A percentile compares a stretch with the other conserved stretches of the same genome.
Conservation (phyloP, 2,888 invertebrate genomes). For the Oscheius sp. region DNA sequence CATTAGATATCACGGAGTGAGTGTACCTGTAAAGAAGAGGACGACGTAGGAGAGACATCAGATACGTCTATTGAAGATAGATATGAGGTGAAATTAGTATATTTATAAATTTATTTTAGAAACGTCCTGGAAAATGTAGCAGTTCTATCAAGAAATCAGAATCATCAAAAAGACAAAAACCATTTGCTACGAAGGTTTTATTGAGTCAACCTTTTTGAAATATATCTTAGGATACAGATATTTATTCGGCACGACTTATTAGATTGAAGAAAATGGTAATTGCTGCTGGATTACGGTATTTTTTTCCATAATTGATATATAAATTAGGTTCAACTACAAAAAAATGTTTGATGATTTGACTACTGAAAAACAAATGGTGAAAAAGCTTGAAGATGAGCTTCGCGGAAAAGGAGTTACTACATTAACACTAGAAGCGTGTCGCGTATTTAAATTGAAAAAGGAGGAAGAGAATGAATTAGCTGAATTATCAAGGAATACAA, state of each 20-base stretch:
- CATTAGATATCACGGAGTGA: not conserved
- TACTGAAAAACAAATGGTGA: slow-evolving; percentile 18
- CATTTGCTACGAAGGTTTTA: too few relatives aligned
- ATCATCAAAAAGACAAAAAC: too few relatives aligned
- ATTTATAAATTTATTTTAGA: too few relatives aligned
- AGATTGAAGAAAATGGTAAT: slow-evolving; percentile 29
- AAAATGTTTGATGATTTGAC: slow-evolving; percentile 11
- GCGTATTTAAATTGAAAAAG: slow-evolving; percentile 11
- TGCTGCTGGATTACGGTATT: slow-evolving; percentile 15
- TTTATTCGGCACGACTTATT: slow-evolving; percentile 5
- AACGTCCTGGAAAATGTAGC: too few relatives aligned
- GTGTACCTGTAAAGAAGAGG: not conserved
- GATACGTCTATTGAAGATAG: slow-evolving; percentile 21
- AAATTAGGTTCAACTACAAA: slow-evolving; percentile 28
- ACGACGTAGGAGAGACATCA: slow-evolving; percentile 5
- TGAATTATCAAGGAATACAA: slow-evolving; percentile 15
- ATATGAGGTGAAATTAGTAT: too few relatives aligned
- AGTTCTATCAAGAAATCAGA: too few relatives aligned
- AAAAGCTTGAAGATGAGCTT: slow-evolving; percentile 19
- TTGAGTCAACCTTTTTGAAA: too few relatives aligned
- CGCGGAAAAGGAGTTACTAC: slow-evolving; percentile 12
- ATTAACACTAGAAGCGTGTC: slow-evolving; percentile 10
- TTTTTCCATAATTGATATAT: not conserved
- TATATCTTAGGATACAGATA: too few relatives aligned
- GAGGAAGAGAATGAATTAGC: slow-evolving; percentile 26